Base-by-base conservation (phyloP, 2,797 vertebrate genomes). In the Lutjanus campechanus region DNA sequence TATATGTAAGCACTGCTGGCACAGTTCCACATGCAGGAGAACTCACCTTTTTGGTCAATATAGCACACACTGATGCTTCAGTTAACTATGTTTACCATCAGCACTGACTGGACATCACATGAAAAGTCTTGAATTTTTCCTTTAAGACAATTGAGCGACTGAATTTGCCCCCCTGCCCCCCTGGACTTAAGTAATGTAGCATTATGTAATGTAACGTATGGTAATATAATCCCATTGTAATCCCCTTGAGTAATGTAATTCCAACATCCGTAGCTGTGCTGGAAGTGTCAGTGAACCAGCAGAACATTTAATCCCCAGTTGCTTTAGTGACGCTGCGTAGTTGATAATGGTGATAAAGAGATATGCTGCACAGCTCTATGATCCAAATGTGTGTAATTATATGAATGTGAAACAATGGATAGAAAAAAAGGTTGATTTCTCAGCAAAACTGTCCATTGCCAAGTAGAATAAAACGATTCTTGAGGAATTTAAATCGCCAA, bases 221-320 rank as follows among this genome's bases (percentile, higher is more conserved):
- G 63, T 73, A 63, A 49, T 58, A 46, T 60, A 61, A 87, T 78
- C 68, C 56, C 11, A 61, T 65, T 44, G 46, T 73, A 73, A 51
- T 6, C 11, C 59, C 29, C 11, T 53, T 19, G 63, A 62, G 44
- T 41, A 80, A 25, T 66, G 25, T 43, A 69, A 88, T 69, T 70
- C 56, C 60, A 75, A 58, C 61, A 59, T 66, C 63, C 75, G 51
- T 66, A 68, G 79, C 76, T 79, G 36, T 69, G 36, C 49, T 55
- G 12, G n/a, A 85, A 64, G 55, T 76, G 46, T 44, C 82, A 79
- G 19, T 85, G 69, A 88, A 73, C 58, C 71, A 73, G 68, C 50
- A 79, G 68, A 64, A 58, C 58, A 53, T 36, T 19, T 54, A 63
- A 83, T 76, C 58, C 22, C 7, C 44, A 22, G 11, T 69, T 67